These are phyloP conservation scores for Petromus typicus DNA, from an alignment of 2,113 vertebrate species.

Conservation along the genomic window DNA sequence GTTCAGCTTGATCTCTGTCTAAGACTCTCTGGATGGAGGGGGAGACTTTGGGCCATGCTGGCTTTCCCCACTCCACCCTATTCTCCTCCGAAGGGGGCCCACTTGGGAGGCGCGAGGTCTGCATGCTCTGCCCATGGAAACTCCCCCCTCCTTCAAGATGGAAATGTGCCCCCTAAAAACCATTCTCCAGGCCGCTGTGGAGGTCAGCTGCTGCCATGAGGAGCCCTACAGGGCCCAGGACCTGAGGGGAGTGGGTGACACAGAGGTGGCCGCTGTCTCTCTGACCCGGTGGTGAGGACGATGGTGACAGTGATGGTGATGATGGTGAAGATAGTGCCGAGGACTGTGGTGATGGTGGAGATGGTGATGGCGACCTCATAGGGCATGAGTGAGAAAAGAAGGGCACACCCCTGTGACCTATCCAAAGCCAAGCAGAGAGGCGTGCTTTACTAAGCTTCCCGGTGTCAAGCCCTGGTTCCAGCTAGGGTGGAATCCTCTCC, in stretches of 20 bases:
- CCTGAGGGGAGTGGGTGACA: fast-evolving
- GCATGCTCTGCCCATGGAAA: neutral
- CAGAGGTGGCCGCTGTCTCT: fast-evolving
- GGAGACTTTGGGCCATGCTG: neutral
- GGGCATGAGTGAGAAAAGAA: neutral
- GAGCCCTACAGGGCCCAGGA: neutral
- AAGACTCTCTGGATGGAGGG: neutral
- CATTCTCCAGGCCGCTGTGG: neutral
- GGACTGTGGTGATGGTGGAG: too few relatives aligned
- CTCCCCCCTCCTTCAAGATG: neutral
- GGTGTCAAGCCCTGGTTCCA: neutral
- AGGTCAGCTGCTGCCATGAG: neutral
- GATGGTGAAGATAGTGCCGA: neutral
- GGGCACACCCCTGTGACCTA: neutral
- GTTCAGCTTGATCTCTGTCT: neutral
- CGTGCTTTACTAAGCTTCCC: neutral
- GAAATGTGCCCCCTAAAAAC: neutral
- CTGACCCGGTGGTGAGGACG: neutral
- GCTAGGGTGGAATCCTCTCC: neutral
- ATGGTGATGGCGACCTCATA: fast-evolving
- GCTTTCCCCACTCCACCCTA: fast-evolving
- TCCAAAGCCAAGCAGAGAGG: neutral
- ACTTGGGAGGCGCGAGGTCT: neutral
- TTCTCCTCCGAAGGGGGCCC: neutral
- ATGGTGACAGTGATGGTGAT: too few relatives aligned